Base-by-base conservation (phyloP, 2,797 vertebrate species). In the Rhinella marina region DNA sequence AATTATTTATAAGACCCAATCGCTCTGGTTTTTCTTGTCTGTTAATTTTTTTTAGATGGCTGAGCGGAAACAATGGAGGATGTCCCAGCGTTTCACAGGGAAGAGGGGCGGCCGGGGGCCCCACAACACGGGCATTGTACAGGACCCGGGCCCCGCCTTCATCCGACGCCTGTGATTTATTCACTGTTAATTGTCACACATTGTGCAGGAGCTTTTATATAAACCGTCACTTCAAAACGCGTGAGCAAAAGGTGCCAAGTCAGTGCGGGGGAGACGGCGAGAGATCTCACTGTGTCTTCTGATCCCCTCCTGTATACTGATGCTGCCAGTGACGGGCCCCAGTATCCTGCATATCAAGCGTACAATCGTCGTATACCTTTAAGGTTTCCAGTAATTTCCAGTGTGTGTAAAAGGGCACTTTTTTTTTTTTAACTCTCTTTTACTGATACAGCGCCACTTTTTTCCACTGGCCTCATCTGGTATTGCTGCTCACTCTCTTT, bases 1-100 rank as follows among this genome's bases (percentile, higher is more conserved):
- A 89, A 86, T 89, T 89, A 89, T 89, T 89, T 83, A 89, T 89
- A 68, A 84, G 88, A 57, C 81, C 54, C 73, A 75, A 84, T 79
- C 9, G 81, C 56, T 86, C 56, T 23, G 23, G 3, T 81, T 64
- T n/a, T 64, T 66, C 13, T 61, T 2, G 10, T n/a, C 19, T 48
- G 62, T 52, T 54, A n/a, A n/a, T 82, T 82, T 68, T 68, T 48
- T 76, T 64, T 72, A 13, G 27, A 25, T 86, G 50, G 76, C 41
- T 79, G 54, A 79, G 56, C 73, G 14, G 56, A 10, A 64, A 83
- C 81, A 89, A 86, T 86, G 19, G 62, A 61, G 73, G 32, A 21
- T 73, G 64, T 77, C 32, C 78, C 84, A 57, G 80, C 23, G 59
- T 59, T 54, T 72, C 84, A 82, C 75, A 41, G 52, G 13, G 52